Evolutionary conservation across 2,113 vertebrate species (phyloP).

Genomic region (Plecotus auritus): DNA sequence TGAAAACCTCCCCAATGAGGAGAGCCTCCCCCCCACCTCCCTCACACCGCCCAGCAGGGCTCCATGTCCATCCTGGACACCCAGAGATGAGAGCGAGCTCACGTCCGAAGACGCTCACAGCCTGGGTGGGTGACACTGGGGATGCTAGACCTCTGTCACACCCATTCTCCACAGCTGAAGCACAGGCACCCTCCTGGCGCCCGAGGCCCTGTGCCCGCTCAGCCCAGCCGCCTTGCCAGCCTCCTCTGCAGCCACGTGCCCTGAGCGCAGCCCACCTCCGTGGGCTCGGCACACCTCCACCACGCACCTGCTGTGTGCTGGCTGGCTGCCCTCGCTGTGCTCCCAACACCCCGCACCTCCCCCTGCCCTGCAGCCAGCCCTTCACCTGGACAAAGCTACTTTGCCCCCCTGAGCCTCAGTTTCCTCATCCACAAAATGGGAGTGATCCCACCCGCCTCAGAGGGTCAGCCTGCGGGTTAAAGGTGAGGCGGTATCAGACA

Average conservation of each 20-base stretch:
- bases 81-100: background rate
- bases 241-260: background rate
- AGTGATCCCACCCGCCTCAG: background rate
- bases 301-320: fast-evolving
- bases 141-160: background rate
- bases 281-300: background rate
- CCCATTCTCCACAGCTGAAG: background rate
- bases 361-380: fast-evolving
- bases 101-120: background rate
- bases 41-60: background rate
- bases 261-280: background rate
- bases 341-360: background rate
- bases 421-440: background rate
- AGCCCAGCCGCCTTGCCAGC: background rate
- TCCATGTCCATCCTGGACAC: background rate
- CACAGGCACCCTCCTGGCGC: background rate
- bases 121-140: background rate
- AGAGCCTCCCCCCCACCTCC: background rate
- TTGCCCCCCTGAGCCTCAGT: background rate
- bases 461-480: background rate
- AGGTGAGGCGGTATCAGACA: background rate
- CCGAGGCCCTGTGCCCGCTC: background rate
- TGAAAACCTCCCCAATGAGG: background rate
- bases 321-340: fast-evolving
- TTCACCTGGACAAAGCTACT: background rate